Evolutionary conservation across 2,888 invertebrate genomes (phyloP), one percentile per base, ranked within the genome.

Genomic region (Camptogramma bilineatum): DNA sequence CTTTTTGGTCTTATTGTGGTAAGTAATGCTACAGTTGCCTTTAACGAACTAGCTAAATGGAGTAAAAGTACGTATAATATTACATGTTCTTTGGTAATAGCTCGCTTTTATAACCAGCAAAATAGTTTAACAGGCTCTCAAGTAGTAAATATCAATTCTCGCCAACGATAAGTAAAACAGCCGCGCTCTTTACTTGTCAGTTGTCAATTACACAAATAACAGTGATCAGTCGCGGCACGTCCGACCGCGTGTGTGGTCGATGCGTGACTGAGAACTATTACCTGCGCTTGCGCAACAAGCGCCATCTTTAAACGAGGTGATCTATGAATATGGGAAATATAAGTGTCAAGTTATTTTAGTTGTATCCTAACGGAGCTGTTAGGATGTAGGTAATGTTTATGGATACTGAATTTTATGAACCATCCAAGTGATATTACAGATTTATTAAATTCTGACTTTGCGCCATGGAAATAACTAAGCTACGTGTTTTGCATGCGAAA

Each of bases 191-290:
- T 19, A 47, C 55, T 70, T 68, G 69, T 70, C 70, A 69, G 82
- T 34, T 51, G 59, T 82, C 81, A 83, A 85, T 87, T 84, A 83
- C 78, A 80, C 80, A 81, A 81, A 87, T 85, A 80, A 79, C 78
- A 81, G 81, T 80, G 77, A 83, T 87, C 80, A 78, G 69, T 55
- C 54, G 68, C 73, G 70, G 79, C 83, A 80, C 85, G 87, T 86
- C 84, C 72, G 69, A 64, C 73, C 71, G 68, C 78, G 78, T 84
- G 90, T 87, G 90, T 85, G 90, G 90, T 81, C 88, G 68, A 87
- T 75, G 87, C 90, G 90, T 89, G 90, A 85, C 90, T 88, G 86
- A 71, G 66, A 60, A 55, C 79, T 73, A 87, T 88, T 87, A 80
- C 51, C 77, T 67, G 72, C 71, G 68, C 70, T 74, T 78, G 77